phyloP scores from a whole-genome alignment of 1,140 invertebrate genomes.

The Harpegnathos saltator region DNA sequence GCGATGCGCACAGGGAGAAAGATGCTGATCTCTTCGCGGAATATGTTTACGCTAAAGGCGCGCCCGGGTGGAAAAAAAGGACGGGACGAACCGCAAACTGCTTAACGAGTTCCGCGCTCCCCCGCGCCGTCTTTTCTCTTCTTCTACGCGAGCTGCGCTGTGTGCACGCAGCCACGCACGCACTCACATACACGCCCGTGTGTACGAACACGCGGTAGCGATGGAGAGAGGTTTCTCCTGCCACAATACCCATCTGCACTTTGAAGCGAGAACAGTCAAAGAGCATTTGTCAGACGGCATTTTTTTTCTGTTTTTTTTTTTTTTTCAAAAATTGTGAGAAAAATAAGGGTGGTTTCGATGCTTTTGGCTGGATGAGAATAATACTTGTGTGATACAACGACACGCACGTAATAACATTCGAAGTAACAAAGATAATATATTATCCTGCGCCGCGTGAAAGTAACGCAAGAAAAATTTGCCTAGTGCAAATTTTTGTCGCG shows the following conservation, averaged over 20 bases:
- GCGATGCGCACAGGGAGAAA: slow-evolving; percentile 42
- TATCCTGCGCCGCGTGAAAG: too few species aligned
- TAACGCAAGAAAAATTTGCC: too few species aligned
- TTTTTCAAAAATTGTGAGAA: too few species aligned
- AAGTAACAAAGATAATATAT: too few species aligned
- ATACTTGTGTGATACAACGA: too few species aligned
- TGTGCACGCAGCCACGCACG: slow-evolving; percentile 54
- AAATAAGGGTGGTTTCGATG: too few species aligned
- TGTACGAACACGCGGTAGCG: slow-evolving; percentile 14
- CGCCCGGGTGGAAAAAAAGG: slow-evolving; percentile 70
- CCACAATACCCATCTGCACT: slow-evolving; percentile 8
- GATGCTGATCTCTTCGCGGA: slow-evolving; percentile 76
- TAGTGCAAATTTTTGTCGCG: too few species aligned
- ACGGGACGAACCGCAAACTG: slow-evolving; percentile 76
- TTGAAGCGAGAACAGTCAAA: background rate
- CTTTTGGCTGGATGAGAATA: too few species aligned
- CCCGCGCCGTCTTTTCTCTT: slow-evolving; percentile 44
- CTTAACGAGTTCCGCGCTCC: slow-evolving; percentile 78
- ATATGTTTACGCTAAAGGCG: slow-evolving; percentile 80
- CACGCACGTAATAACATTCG: too few species aligned
- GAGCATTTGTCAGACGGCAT: too few species aligned
- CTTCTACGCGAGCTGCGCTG: slow-evolving; percentile 63
- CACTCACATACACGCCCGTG: too few species aligned
- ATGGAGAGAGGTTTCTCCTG: slow-evolving; percentile 46
- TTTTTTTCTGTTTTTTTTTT: too few species aligned